Base-by-base conservation (phyloP, 2,113 vertebrate species). In the Speoplatyrhinus poulsoni region DNA sequence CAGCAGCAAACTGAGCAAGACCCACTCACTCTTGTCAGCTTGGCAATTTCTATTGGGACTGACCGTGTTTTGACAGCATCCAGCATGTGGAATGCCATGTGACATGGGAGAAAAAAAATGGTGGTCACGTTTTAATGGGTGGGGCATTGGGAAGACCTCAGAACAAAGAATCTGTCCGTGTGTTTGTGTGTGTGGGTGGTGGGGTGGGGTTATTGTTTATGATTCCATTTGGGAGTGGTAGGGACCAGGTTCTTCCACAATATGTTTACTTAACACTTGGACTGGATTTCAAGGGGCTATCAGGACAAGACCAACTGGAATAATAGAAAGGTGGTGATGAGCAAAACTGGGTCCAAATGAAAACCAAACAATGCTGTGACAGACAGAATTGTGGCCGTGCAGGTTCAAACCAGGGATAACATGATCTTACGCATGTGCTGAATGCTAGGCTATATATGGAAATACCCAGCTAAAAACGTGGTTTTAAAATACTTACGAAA, bases 101-200 rank as follows among this genome's bases (percentile, higher is more conserved):
- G 76, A 83, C 79, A 86, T 69, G 72, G 82, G 80, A 76, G 67
- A 70, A 86, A 88, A 86, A 88, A 88, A 84, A 76, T 13, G 41
- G 26, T 11, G 7, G 56, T 49, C 32, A 50, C 11, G n/a, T 72
- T 17, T 60, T 7, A 52, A n/a, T 1, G 15, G 19, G 58, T 52
- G 36, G 12, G 60, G 32, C 65, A 64, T 69, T 77, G 66, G 75
- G 17, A 16, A 15, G 63, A 79, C 70, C 69, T 62, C 1, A 56
- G 56, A 69, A 17, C n/a, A 56, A 10, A 56, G 17, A 19, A 17
- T 52, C 16, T 26, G 26, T 26, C 26, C 10, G 54, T 56, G 54
- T 19, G 19, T 19, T 19, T 19, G 19, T 19, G 19, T 19, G 19
- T 3, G 54, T 15, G 13, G 0, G 13, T 4, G 3, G 5, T 15